Conservation (phyloP, 35 echinoderm and acorn worm genomes). For the Amphiura filiformis region DNA sequence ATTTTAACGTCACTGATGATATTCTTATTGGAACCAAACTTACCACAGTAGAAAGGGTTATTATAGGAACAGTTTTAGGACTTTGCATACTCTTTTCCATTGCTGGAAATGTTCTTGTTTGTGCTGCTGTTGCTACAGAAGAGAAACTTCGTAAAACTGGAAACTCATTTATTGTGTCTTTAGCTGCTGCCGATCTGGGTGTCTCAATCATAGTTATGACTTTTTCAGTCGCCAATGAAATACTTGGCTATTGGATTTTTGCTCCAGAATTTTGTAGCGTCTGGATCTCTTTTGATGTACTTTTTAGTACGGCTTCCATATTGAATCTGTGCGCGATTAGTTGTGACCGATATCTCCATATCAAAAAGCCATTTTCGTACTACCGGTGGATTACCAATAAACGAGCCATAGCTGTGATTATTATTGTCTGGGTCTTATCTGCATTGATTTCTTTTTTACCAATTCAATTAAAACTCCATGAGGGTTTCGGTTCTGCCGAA, state of each 20-base stretch:
- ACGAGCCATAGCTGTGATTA: constrained; percentile 64
- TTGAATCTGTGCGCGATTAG: constrained; percentile 95
- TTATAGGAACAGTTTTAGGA: constrained; percentile 58
- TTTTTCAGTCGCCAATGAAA: constrained; percentile 84
- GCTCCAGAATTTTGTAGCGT: constrained; percentile 79
- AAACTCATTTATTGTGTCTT: constrained; percentile 88
- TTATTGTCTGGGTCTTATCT: constrained; percentile 78
- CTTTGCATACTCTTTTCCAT: constrained; percentile 73
- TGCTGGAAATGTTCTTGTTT: constrained; percentile 91
- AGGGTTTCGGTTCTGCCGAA: constrained; percentile 20
- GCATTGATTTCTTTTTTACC: constrained; percentile 94
- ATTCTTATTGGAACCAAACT: constrained; percentile 1
- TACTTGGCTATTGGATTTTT: constrained; percentile 88
- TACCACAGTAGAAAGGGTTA: constrained; percentile 43
- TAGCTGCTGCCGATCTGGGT: constrained; percentile 94
- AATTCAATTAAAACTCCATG: constrained; percentile 86
- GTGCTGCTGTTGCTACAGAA: constrained; percentile 85
- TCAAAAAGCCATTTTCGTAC: constrained; percentile 93
- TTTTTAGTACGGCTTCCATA: constrained; percentile 97
- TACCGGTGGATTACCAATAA: constrained; percentile 88
- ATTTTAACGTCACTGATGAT: not conserved
- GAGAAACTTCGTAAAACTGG: constrained; percentile 86
- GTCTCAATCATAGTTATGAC: constrained; percentile 97
- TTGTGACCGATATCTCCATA: constrained; percentile 93
- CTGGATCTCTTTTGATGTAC: constrained; percentile 95